These are phyloP conservation scores for Phalanger gymnotis DNA, from an alignment of 2,797 vertebrate genomes.

Conservation along the genomic window DNA sequence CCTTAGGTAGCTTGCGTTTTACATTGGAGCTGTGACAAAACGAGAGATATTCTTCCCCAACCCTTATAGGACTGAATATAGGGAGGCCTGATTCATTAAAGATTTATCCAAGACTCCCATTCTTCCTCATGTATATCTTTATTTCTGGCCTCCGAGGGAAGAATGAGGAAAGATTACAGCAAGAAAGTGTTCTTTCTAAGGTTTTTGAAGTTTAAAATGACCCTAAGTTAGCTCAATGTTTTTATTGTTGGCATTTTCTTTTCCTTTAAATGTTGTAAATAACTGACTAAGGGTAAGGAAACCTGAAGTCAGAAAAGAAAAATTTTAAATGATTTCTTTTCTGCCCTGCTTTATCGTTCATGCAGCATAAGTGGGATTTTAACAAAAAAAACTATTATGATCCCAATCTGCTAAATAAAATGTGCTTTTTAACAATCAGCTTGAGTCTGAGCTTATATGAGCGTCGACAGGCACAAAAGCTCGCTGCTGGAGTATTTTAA, in stretches of 20 bases:
- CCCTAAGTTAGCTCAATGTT: conserved; percentile 59
- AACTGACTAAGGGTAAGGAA: conserved; percentile 61
- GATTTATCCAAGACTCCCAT: background rate
- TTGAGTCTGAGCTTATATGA: conserved; percentile 82
- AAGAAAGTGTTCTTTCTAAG: conserved; percentile 59
- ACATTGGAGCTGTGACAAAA: background rate
- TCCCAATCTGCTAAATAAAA: conserved; percentile 85
- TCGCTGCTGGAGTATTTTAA: conserved; percentile 86
- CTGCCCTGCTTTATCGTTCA: conserved; percentile 68
- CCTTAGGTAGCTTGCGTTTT: background rate
- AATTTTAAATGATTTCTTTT: conserved; percentile 55
- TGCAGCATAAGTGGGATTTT: conserved; percentile 68
- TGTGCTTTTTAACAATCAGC: conserved; percentile 84
- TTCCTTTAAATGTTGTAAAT: conserved; percentile 55
- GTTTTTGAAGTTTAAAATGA: conserved; percentile 62
- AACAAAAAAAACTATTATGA: conserved; percentile 82
- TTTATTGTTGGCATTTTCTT: conserved; percentile 64
- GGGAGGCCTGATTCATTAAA: background rate
- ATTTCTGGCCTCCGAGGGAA: conserved; percentile 5
- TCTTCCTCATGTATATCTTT: background rate
- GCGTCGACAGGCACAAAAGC: conserved; percentile 83
- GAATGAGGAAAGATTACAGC: conserved; percentile 62
- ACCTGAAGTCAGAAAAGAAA: conserved; percentile 19
- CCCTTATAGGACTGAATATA: background rate
- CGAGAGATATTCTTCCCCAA: background rate